These are phyloP conservation scores for Alligator mississippiensis DNA, from an alignment of 2,113 vertebrate species.

Conservation along the genomic window DNA sequence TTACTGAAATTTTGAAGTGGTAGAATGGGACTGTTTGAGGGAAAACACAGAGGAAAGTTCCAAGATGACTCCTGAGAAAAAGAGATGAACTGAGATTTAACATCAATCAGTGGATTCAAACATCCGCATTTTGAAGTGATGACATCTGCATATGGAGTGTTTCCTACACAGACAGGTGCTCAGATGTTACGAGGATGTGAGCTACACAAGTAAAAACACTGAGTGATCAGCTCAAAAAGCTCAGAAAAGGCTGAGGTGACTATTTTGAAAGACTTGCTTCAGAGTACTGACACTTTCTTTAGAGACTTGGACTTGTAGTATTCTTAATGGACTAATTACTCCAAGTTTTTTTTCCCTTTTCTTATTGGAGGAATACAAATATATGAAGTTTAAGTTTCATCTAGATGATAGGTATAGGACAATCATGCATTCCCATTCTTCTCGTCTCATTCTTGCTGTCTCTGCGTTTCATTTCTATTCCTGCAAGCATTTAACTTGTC, in stretches of 20 bases:
- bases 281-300: accelerated
- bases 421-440: not conserved
- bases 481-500: no score
- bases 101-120: not conserved
- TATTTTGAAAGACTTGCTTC: not conserved
- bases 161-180: not conserved
- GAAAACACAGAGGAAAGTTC: accelerated
- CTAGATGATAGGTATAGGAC: not conserved
- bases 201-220: not conserved
- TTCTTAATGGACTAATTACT: not conserved
- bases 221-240: not conserved
- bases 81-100: not conserved
- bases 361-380: not conserved
- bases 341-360: not conserved
- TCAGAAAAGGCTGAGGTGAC: not conserved
- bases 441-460: not conserved
- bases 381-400: accelerated
- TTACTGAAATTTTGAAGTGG: not conserved
- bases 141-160: not conserved
- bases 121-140: not conserved
- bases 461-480: no score
- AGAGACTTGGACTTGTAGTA: not conserved
- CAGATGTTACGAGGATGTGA: accelerated
- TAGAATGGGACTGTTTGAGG: not conserved
- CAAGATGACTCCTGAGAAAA: not conserved